Evolutionary conservation across 2,113 vertebrate species (phyloP), one percentile per base, ranked within the genome.

Genomic region (Ceyx margarethae): DNA sequence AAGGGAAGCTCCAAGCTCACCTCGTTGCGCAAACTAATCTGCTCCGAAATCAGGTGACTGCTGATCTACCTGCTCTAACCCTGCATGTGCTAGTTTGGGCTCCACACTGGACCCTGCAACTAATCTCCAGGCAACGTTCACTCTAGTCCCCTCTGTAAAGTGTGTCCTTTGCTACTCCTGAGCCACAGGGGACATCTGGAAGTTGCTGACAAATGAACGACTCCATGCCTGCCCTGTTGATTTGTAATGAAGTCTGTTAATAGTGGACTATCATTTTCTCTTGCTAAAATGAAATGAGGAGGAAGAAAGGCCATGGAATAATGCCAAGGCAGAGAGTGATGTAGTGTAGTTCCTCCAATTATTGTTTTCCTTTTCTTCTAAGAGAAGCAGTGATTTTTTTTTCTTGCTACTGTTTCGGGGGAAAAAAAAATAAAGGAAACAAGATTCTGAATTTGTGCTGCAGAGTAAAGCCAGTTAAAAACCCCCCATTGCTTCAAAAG

Each of bases 21-120:
- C 99, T 99, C 85, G 98, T 99, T 96, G 99, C 99, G 78, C 99
- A 99, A 98, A 99, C 98, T 98, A 99, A 99, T 97, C 98, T 99
- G 96, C 99, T 99, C 96, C 98, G 98, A 98, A 98, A 98, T 98
- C 99, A 99, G 99, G 99, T 99, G 99, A 99, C 96, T 93, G 94
- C 94, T 93, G 85, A 87, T 92, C 93, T 94, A 92, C 90, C 76
- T 92, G 90, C 91, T 95, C 95, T 98, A 98, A 98, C 96, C 95
- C 93, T 94, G 97, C 97, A 97, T 95, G 97, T 2, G 97, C 97
- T 97, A 45, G 94, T 94, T 81, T 31, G 93, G 95, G 92, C 96
- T 96, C 91, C 86, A 51, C 50, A 80, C 35, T 81, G 76, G 89
- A 48, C 91, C 65, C 5, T 62, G 90, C 91, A 7, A 77, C 79